Percentiles rank a stretch among this genome's conserved stretches.
Evolutionary conservation across 2,113 vertebrate species (phyloP).

Genomic region (Thymallus thymallus): DNA sequence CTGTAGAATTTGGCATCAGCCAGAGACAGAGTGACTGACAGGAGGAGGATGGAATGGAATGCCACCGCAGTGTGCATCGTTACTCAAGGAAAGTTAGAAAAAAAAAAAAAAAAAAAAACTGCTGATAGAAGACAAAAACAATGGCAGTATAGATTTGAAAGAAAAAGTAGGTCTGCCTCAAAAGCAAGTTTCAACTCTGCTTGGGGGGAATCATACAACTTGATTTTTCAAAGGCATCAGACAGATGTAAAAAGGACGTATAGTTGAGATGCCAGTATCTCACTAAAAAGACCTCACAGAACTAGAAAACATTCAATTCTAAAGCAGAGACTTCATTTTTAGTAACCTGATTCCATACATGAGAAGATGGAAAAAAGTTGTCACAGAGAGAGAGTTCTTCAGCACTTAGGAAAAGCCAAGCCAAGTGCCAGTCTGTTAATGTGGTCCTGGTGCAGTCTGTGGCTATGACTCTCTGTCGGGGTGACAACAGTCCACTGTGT

Average conservation of each 20-base stretch:
- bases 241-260: not conserved
- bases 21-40: conserved; percentile 47
- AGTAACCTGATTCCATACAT: not conserved
- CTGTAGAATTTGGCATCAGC: conserved; percentile 57
- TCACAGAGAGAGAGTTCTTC: no score
- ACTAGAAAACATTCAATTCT: no score
- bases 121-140: no score
- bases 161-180: no score
- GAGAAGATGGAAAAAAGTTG: not conserved
- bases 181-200: not conserved
- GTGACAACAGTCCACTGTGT: conserved; percentile 63
- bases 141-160: no score
- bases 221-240: not conserved
- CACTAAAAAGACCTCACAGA: no score
- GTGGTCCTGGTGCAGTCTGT: conserved; percentile 5
- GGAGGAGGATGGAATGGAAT: conserved; percentile 24
- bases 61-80: not conserved
- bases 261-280: no score
- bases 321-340: no score
- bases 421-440: not conserved
- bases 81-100: no score
- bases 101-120: no score
- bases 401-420: not conserved
- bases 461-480: conserved; percentile 46
- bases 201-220: not conserved